A percentile compares a stretch with the other conserved stretches of the same genome.
Conservation (phyloP, 2,113 vertebrate species). For the Chelonoidis abingdonii region DNA sequence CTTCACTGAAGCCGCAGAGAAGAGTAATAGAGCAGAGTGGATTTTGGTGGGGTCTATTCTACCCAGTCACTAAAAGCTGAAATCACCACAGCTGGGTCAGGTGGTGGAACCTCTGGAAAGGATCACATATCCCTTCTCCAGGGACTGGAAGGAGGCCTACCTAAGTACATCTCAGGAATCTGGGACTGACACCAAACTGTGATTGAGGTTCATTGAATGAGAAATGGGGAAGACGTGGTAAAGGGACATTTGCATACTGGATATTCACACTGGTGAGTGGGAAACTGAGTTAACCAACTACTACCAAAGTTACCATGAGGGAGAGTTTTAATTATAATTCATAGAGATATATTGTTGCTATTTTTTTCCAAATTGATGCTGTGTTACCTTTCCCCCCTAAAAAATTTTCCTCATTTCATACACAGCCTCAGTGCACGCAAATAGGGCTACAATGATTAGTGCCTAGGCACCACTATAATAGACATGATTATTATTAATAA, state of each 20-base stretch:
- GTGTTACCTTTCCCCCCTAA: background rate
- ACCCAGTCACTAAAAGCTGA: background rate
- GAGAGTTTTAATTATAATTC: background rate
- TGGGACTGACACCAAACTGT: background rate
- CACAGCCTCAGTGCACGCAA: background rate
- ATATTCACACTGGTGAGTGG: background rate
- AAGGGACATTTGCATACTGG: background rate
- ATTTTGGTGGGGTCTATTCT: background rate
- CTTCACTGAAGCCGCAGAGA: background rate
- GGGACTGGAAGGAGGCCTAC: background rate
- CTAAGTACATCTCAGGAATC: fast-evolving
- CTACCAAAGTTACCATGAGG: background rate
- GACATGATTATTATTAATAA: background rate
- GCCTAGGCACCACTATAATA: background rate
- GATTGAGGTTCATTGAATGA: background rate
- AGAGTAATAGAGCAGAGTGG: background rate
- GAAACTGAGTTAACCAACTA: background rate
- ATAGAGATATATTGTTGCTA: background rate
- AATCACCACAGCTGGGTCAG: background rate
- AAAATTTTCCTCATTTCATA: background rate
- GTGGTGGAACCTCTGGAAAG: fast-evolving
- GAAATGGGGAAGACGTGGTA: background rate
- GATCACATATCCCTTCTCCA: background rate
- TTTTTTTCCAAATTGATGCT: background rate
- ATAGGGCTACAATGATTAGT: fast-evolving